Percentiles rank a stretch among this genome's conserved stretches.
Evolutionary conservation across 2,113 vertebrate species (phyloP).

Genomic region (Eidolon helvum): DNA sequence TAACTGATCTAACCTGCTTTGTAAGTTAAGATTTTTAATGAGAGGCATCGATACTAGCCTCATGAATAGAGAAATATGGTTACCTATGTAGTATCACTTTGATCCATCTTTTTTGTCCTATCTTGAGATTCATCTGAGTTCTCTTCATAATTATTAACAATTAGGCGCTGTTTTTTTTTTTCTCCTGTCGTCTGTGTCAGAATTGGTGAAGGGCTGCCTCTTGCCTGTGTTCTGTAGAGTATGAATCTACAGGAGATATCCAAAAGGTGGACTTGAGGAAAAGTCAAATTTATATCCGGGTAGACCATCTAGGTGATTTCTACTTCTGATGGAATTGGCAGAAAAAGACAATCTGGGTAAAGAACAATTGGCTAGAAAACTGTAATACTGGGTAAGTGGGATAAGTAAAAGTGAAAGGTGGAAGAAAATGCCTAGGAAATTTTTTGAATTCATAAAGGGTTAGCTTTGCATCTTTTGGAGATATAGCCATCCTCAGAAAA

Average conservation of each 20-base stretch:
- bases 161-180: neutral
- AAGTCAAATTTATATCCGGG: neutral
- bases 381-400: neutral
- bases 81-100: neutral
- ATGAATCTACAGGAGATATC: neutral
- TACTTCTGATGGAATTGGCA: neutral
- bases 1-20: neutral
- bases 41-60: neutral
- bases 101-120: neutral
- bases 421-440: neutral
- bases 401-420: neutral
- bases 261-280: neutral
- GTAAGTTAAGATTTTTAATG: neutral
- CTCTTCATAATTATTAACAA: neutral
- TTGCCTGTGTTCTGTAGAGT: neutral
- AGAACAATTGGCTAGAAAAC: neutral
- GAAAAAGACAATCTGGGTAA: neutral
- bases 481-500: neutral
- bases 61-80: neutral
- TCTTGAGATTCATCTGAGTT: neutral
- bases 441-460: neutral
- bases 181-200: neutral
- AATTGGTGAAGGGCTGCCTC: neutral
- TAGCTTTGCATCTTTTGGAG: neutral
- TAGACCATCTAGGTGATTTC: neutral